Evolutionary conservation across 1,140 invertebrate genomes (phyloP).

Genomic region (Leucophenga varia): DNA sequence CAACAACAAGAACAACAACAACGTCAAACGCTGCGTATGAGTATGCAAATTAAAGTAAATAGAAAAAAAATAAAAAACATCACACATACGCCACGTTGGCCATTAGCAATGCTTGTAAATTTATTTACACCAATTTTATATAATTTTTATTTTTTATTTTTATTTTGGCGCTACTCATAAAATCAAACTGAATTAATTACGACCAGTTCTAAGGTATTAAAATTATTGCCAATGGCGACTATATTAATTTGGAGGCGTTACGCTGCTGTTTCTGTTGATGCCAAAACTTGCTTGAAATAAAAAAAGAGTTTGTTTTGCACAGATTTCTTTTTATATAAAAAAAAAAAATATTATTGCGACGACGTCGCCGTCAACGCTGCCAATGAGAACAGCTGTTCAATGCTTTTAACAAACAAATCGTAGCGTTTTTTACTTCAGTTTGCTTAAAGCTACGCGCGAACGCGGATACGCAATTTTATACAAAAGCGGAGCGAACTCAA

Average conservation of each 20-base stretch:
- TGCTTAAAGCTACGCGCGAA: too few species aligned
- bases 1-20: slow-evolving; percentile 1
- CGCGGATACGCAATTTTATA: too few species aligned
- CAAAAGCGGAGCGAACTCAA: too few species aligned
- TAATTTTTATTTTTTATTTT: slow-evolving; percentile 11
- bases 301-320: slow-evolving; percentile 1
- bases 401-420: slow-evolving; percentile 46
- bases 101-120: slow-evolving; percentile 24
- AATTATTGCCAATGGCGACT: too few species aligned
- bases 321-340: too few species aligned
- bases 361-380: too few species aligned
- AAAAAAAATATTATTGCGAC: too few species aligned
- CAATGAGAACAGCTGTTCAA: slow-evolving; percentile 43
- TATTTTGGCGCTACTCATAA: slow-evolving; percentile 18
- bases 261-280: neutral
- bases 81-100: slow-evolving; percentile 30
- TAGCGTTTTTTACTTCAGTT: slow-evolving; percentile 29
- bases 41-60: slow-evolving; percentile 48
- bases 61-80: too few species aligned
- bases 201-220: slow-evolving; percentile 27
- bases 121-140: slow-evolving; percentile 1
- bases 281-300: slow-evolving; percentile 15
- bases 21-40: slow-evolving; percentile 27
- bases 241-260: too few species aligned
- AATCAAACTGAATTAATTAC: slow-evolving; percentile 20